Evolutionary conservation across 1,140 invertebrate genomes (phyloP).

Genomic region (Neoseiulus cucumeris): DNA sequence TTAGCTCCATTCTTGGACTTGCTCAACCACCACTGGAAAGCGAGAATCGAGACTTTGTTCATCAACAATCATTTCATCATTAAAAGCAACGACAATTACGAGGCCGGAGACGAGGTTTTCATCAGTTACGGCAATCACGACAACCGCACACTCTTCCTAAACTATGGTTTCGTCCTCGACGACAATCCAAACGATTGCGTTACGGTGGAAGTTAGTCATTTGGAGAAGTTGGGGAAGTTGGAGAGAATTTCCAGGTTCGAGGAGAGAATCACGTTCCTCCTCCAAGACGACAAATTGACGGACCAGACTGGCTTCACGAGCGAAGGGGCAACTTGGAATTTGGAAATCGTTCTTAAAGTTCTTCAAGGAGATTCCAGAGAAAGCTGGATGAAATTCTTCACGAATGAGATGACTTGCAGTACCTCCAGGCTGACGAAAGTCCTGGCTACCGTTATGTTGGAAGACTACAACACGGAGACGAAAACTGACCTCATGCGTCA

Average conservation of each 20-base stretch:
- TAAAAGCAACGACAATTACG: neutral
- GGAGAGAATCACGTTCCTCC: neutral
- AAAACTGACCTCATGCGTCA: too few species aligned
- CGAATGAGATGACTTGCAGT: too few species aligned
- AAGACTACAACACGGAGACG: too few species aligned
- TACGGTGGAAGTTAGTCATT: conserved; percentile 22
- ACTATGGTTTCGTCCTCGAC: conserved; percentile 51
- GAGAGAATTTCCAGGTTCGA: neutral
- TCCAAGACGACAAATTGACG: neutral
- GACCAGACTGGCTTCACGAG: neutral
- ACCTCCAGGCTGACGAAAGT: too few species aligned
- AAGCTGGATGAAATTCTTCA: too few species aligned
- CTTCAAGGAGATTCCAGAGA: neutral
- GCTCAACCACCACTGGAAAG: conserved; percentile 41
- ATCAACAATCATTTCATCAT: conserved; percentile 12
- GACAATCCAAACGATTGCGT: conserved; percentile 40
- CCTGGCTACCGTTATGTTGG: too few species aligned
- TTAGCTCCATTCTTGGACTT: conserved; percentile 56
- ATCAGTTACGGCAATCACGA: conserved; percentile 51
- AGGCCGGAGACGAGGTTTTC: conserved; percentile 38
- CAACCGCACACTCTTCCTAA: conserved; percentile 42
- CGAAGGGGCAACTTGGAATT: neutral
- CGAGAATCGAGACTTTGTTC: conserved; percentile 33
- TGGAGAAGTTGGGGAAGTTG: neutral
- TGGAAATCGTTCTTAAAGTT: neutral